A percentile compares a stretch with the other conserved stretches of the same genome.
Conservation (phyloP, 2,797 vertebrate genomes). For the Anas flavirostris region DNA sequence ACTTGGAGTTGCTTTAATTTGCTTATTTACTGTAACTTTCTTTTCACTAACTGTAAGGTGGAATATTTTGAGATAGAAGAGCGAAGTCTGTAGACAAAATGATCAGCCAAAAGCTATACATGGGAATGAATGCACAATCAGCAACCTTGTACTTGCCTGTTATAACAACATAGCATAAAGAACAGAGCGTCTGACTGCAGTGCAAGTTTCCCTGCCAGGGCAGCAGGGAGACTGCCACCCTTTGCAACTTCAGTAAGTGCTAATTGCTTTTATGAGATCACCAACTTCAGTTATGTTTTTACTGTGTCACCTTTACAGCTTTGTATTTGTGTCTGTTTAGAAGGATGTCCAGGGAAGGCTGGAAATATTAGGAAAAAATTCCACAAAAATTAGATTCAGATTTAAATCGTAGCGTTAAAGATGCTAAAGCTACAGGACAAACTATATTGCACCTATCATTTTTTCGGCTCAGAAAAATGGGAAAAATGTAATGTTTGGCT, state of each 20-base stretch:
- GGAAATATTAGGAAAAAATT: neutral
- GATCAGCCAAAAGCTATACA: neutral
- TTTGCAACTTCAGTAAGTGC: constrained; percentile 27
- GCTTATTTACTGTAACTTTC: neutral
- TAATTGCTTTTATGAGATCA: constrained; percentile 55
- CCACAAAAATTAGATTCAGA: neutral
- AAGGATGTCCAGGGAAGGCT: neutral
- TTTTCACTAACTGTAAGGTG: neutral
- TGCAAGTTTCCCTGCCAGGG: constrained; percentile 20
- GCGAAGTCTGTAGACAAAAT: neutral
- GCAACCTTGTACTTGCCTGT: constrained; percentile 2
- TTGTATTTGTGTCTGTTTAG: constrained; percentile 14
- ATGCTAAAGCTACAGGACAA: neutral
- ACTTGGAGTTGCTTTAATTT: neutral
- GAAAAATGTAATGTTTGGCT: neutral
- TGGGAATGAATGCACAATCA: neutral
- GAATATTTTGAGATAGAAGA: neutral
- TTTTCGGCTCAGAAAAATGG: neutral
- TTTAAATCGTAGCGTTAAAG: neutral
- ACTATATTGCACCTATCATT: neutral
- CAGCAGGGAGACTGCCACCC: constrained; percentile 33
- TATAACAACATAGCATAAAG: constrained; percentile 20
- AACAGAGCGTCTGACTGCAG: neutral
- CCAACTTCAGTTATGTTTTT: constrained; percentile 19
- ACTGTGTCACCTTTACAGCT: constrained; percentile 28